Evolutionary conservation across 92 coral and sea anemone species (phyloP).

Genomic region (Anthopleura xanthogrammica): DNA sequence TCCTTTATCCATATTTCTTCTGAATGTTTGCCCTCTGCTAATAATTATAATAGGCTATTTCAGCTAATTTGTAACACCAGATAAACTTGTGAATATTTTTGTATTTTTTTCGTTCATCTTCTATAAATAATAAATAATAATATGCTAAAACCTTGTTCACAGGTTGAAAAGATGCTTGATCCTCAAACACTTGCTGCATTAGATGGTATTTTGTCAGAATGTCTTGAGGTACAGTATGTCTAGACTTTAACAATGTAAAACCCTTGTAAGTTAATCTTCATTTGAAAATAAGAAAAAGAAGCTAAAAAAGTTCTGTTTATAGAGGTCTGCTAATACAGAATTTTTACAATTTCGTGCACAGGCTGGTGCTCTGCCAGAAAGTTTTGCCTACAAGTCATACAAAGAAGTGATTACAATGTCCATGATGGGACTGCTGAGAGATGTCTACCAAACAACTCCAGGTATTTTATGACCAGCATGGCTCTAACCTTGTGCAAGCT

Average conservation of each 20-base stretch:
- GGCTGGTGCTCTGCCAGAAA: slow-evolving; percentile 44
- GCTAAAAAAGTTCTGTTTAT: neutral
- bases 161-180: slow-evolving; percentile 71
- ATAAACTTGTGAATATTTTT: neutral
- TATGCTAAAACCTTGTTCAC: neutral
- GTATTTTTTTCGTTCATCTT: neutral
- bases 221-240: slow-evolving; percentile 57
- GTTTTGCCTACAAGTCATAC: slow-evolving; percentile 82
- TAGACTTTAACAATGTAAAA: neutral
- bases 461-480: slow-evolving; percentile 40
- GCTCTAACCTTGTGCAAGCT: too few relatives aligned
- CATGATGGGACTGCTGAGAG: slow-evolving; percentile 81
- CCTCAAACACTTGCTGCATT: slow-evolving; percentile 54
- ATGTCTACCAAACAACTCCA: slow-evolving; percentile 86
- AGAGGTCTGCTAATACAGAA: too few relatives aligned
- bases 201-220: slow-evolving; percentile 61
- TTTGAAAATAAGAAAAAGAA: neutral
- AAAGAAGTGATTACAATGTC: slow-evolving; percentile 78
- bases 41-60: too few relatives aligned
- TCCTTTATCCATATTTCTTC: too few relatives aligned
- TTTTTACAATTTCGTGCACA: neutral
- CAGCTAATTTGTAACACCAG: too few relatives aligned
- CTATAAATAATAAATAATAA: neutral
- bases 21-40: too few relatives aligned
- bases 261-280: neutral